phyloP scores from a whole-genome alignment of 2,113 vertebrate genomes.

The Cephalopholis sonnerati region DNA sequence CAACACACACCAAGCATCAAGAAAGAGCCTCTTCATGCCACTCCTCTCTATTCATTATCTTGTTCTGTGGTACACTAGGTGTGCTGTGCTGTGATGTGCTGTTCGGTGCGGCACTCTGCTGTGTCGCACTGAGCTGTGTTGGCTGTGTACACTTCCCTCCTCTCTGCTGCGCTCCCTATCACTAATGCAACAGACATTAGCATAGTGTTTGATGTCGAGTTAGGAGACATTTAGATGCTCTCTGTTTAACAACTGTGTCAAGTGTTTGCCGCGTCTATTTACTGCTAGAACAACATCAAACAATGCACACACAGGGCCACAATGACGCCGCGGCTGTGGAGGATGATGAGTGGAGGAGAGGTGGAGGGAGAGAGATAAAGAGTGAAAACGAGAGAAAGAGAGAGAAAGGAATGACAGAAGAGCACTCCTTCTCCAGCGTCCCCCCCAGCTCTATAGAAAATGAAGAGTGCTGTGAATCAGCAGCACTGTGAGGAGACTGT shows the following conservation, averaged over 20 bases:
- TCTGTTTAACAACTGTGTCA: conserved; percentile 85
- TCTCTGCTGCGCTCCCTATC: conserved; percentile 69
- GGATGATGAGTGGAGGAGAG: conserved; percentile 78
- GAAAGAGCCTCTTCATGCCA: conserved; percentile 60
- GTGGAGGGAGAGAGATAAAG: conserved; percentile 84
- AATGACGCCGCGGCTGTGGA: conserved; percentile 53
- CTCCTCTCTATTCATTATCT: conserved; percentile 67
- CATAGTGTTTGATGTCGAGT: conserved; percentile 87
- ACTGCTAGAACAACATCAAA: conserved; percentile 85
- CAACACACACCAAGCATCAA: conserved; percentile 41
- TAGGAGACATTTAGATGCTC: conserved; percentile 84
- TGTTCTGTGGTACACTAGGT: conserved; percentile 43
- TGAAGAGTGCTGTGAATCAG: conserved; percentile 43
- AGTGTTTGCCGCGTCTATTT: conserved; percentile 84
- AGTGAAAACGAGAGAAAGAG: conserved; percentile 69
- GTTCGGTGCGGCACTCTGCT: conserved; percentile 1
- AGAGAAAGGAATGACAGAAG: conserved; percentile 60
- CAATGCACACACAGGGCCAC: conserved; percentile 73
- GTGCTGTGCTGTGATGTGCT: conserved; percentile 52
- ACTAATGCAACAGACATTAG: conserved; percentile 84
- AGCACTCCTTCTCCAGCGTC: conserved; percentile 6
- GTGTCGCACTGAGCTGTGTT: conserved; percentile 35
- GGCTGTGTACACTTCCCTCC: conserved; percentile 62
- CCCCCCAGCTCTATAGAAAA: conserved; percentile 25
- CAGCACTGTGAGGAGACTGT: conserved; percentile 23